Evolutionary conservation across 1,140 invertebrate genomes (phyloP).

Genomic region (Tetragonula clypearis): DNA sequence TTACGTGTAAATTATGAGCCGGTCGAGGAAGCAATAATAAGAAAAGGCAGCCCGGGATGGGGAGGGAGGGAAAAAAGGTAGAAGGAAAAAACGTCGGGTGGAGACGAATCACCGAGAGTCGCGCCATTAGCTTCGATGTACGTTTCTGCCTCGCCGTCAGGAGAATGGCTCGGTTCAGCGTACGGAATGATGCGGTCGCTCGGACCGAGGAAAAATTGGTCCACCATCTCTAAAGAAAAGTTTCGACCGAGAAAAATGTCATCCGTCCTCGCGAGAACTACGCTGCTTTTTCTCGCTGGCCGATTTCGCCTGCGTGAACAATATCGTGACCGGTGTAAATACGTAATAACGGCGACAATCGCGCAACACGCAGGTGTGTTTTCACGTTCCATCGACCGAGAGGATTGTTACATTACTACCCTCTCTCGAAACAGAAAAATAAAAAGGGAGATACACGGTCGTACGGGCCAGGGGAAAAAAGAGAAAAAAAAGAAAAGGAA

Average conservation of each 20-base stretch:
- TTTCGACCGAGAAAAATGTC: slow-evolving; percentile 33
- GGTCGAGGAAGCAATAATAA: neutral
- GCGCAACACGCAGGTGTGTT: neutral
- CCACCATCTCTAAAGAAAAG: slow-evolving; percentile 34
- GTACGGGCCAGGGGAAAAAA: neutral
- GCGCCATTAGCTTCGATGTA: slow-evolving; percentile 60
- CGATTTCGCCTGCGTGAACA: neutral
- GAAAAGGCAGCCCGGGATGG: neutral
- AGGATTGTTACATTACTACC: neutral
- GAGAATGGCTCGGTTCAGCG: slow-evolving; percentile 49
- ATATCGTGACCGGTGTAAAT: neutral
- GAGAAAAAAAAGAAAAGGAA: neutral
- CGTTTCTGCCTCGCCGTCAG: slow-evolving; percentile 42
- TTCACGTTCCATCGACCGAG: neutral
- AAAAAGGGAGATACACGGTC: too few species aligned
- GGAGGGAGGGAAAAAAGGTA: slow-evolving; percentile 6
- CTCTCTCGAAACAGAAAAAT: neutral
- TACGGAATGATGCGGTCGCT: slow-evolving; percentile 49
- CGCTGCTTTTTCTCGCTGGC: neutral
- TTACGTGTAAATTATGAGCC: slow-evolving; percentile 7
- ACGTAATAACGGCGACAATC: neutral
- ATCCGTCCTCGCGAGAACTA: slow-evolving; percentile 23
- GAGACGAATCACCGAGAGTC: slow-evolving; percentile 54
- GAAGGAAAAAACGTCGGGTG: slow-evolving; percentile 21
- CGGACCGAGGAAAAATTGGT: slow-evolving; percentile 44